Evolutionary conservation across 2,797 vertebrate genomes (phyloP).

Genomic region (Onychomys arenicola): DNA sequence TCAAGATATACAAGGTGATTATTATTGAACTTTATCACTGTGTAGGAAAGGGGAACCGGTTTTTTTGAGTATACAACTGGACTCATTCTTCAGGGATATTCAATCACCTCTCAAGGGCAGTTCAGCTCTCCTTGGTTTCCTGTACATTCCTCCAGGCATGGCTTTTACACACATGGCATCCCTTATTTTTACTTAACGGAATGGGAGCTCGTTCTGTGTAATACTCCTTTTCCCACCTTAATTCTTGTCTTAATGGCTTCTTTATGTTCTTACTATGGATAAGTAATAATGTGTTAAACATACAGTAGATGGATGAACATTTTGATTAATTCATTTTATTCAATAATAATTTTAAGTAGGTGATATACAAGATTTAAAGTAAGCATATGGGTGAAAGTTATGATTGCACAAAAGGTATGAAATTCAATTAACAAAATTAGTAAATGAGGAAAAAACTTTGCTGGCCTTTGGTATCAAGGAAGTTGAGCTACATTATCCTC

Average conservation of each 20-base stretch:
- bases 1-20: not conserved
- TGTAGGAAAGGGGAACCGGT: not conserved
- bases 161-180: not conserved
- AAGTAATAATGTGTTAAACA: not conserved
- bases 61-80: not conserved
- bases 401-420: not conserved
- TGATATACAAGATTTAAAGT: not conserved
- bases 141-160: not conserved
- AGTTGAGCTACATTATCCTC: not conserved
- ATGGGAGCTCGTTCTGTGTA: not conserved
- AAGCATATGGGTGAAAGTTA: not conserved
- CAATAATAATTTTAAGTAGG: constrained; percentile 9
- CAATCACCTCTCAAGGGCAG: not conserved
- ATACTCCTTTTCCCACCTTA: not conserved
- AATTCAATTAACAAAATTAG: not conserved
- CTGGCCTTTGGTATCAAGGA: not conserved
- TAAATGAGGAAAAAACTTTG: not conserved
- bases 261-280: not conserved
- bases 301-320: not conserved
- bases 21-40: constrained; percentile 24
- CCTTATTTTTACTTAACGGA: constrained; percentile 21
- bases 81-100: too few species aligned
- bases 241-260: constrained; percentile 23
- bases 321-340: not conserved
- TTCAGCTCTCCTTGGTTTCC: not conserved